phyloP scores from a whole-genome alignment of 2,888 invertebrate genomes.

The Campopleginae sp. region DNA sequence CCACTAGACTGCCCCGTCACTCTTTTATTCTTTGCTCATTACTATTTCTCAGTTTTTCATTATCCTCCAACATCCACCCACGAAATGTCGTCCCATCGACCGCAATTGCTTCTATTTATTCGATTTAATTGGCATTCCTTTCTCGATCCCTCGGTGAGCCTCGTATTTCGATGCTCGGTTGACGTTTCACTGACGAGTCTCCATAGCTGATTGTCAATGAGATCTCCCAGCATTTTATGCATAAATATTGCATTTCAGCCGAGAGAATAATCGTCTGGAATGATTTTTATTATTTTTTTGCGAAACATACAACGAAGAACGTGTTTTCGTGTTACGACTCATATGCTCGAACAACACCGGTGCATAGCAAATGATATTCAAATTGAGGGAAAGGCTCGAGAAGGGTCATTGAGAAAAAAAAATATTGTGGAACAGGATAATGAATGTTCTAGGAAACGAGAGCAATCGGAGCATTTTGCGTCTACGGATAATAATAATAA shows the following conservation, averaged over 20 bases:
- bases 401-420: conserved; percentile 64
- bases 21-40: conserved; percentile 49
- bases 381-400: conserved; percentile 7
- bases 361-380: conserved; percentile 49
- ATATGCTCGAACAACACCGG: neutral
- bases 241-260: neutral
- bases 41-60: neutral
- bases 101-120: conserved; percentile 56
- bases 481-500: conserved; percentile 79
- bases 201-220: neutral
- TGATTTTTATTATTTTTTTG: neutral
- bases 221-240: neutral
- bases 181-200: neutral
- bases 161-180: neutral
- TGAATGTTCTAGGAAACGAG: conserved; percentile 80
- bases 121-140: neutral
- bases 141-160: neutral
- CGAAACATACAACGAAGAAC: neutral
- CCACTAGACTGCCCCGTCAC: conserved; percentile 68
- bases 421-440: conserved; percentile 67
- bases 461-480: conserved; percentile 68
- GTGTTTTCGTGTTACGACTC: neutral
- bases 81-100: conserved; percentile 68
- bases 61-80: conserved; percentile 65
- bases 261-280: neutral